These are phyloP conservation scores for Lasioglossum marginatum DNA, from an alignment of 2,888 invertebrate genomes.

Conservation along the genomic window DNA sequence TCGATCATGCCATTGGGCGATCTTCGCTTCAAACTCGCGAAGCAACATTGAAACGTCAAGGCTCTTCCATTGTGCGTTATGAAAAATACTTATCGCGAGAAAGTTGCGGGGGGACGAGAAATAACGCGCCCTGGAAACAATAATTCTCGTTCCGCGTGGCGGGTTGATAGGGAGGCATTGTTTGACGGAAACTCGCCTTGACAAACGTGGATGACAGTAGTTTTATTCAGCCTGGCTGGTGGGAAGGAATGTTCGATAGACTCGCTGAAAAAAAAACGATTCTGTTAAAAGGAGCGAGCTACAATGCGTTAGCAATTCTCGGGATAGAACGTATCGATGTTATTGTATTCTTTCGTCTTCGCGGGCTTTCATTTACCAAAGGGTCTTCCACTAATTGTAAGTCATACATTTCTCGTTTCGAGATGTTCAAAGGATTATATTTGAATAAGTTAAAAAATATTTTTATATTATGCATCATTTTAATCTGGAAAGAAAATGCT, in stretches of 20 bases:
- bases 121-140: not conserved
- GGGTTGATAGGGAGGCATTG: slow-evolving; percentile 10
- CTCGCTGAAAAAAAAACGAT: not conserved
- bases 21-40: not conserved
- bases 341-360: not conserved
- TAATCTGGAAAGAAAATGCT: too few relatives aligned
- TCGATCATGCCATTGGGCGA: not conserved
- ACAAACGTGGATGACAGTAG: slow-evolving; percentile 8
- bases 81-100: slow-evolving; percentile 11
- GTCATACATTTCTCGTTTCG: too few relatives aligned
- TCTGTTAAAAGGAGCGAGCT: not conserved
- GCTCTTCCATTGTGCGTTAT: slow-evolving; percentile 9
- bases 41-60: not conserved
- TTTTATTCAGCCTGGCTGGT: slow-evolving; percentile 34
- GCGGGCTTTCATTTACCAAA: too few relatives aligned
- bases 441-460: too few relatives aligned
- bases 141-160: not conserved
- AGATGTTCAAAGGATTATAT: too few relatives aligned
- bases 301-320: not conserved
- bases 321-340: not conserved
- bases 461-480: too few relatives aligned
- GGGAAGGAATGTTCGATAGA: not conserved
- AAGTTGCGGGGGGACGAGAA: not conserved
- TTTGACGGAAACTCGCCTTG: slow-evolving; percentile 18
- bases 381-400: too few relatives aligned